Conservation (phyloP, 2,888 invertebrate species). For the Calliopum simillimum region DNA sequence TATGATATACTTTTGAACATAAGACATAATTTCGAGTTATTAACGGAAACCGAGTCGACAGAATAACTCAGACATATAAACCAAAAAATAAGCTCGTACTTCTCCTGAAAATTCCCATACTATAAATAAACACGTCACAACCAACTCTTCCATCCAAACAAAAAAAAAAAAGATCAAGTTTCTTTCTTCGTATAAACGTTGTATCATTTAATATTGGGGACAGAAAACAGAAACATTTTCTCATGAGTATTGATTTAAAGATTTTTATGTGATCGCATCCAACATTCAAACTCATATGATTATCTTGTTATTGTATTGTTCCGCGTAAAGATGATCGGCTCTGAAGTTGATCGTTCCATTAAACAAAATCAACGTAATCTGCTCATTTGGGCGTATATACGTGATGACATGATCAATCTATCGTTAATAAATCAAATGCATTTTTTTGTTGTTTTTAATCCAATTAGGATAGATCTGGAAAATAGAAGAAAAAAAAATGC, state of each 20-base stretch:
- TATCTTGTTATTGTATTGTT: neutral
- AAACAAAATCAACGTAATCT: constrained; percentile 1
- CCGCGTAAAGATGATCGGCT: neutral
- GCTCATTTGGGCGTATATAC: constrained; percentile 1
- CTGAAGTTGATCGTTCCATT: neutral
- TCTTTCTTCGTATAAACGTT: constrained; percentile 24
- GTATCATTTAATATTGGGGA: neutral
- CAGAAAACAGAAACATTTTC: neutral
- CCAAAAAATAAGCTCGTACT: neutral
- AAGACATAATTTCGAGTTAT: constrained; percentile 7
- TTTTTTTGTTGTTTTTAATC: constrained; percentile 24
- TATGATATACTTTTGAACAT: constrained; percentile 4
- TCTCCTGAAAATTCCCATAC: constrained; percentile 22
- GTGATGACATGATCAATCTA: constrained; percentile 27
- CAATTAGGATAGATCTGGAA: constrained; percentile 16
- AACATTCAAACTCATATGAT: neutral
- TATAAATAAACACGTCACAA: constrained; percentile 9
- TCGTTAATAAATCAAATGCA: constrained; percentile 22
- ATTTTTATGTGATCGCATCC: constrained; percentile 6
- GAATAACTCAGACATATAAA: neutral
- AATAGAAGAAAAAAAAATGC: neutral
- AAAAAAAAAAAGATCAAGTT: constrained; percentile 9
- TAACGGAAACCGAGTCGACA: neutral
- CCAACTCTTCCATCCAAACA: neutral
- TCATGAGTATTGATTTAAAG: constrained; percentile 12